These are phyloP conservation scores for Tiliacea aurago DNA, from an alignment of 2,888 invertebrate species.

Conservation along the genomic window DNA sequence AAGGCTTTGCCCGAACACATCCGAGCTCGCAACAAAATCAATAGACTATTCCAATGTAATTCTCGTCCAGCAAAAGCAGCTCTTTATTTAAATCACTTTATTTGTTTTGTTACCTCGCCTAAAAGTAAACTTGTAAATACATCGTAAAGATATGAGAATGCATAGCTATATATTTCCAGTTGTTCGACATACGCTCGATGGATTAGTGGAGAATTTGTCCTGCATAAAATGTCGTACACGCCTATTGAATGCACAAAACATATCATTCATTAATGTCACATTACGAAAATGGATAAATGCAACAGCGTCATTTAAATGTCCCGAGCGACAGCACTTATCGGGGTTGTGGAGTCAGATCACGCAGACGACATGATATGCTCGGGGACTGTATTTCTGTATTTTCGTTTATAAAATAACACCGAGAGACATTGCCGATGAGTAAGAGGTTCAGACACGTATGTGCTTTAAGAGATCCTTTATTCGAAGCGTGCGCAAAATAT, in stretches of 20 bases:
- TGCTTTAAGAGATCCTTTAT: slow-evolving; percentile 69
- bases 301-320: slow-evolving; percentile 74
- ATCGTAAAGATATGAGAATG: slow-evolving; percentile 44
- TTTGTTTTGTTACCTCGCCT: slow-evolving; percentile 45
- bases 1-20: slow-evolving; percentile 45
- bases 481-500: slow-evolving; percentile 69
- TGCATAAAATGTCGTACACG: slow-evolving; percentile 58
- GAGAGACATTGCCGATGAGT: slow-evolving; percentile 65
- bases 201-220: slow-evolving; percentile 62
- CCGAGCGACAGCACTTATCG: slow-evolving; percentile 64
- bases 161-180: slow-evolving; percentile 37
- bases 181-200: slow-evolving; percentile 46
- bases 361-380: slow-evolving; percentile 71
- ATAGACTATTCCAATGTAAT: slow-evolving; percentile 55
- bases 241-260: slow-evolving; percentile 74
- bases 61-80: slow-evolving; percentile 42
- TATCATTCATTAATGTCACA: slow-evolving; percentile 77
- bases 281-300: slow-evolving; percentile 77
- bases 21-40: slow-evolving; percentile 46
- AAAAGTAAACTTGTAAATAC: slow-evolving; percentile 30
- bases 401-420: slow-evolving; percentile 75
- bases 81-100: slow-evolving; percentile 51
- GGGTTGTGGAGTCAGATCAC: slow-evolving; percentile 77
- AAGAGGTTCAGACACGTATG: slow-evolving; percentile 74
- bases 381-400: slow-evolving; percentile 65